Percentiles rank a stretch among this genome's conserved stretches.
Evolutionary conservation across 2,113 vertebrate species (phyloP).

Genomic region (Chaenogobius annularis): DNA sequence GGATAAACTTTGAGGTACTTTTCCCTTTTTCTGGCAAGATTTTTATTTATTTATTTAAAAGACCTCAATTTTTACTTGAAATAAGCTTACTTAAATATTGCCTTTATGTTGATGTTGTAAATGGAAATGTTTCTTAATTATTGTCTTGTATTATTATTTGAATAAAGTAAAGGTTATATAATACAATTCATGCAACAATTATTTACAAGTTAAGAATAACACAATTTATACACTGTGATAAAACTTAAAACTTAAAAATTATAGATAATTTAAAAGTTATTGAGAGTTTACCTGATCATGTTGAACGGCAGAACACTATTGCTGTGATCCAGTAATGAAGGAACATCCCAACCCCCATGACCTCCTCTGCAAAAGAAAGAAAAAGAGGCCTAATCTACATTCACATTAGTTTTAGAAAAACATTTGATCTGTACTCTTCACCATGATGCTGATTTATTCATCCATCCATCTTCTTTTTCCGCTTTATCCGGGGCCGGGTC

Average conservation of each 20-base stretch:
- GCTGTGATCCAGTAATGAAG: neutral
- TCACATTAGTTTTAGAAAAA: too few species aligned
- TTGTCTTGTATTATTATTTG: constrained; percentile 24
- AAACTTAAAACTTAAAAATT: too few species aligned
- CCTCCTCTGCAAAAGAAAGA: neutral
- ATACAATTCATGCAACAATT: neutral
- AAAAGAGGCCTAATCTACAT: neutral
- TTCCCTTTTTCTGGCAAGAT: neutral
- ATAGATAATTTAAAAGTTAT: neutral
- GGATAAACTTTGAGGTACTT: neutral
- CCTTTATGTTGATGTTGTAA: neutral
- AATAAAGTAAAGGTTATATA: constrained; percentile 22
- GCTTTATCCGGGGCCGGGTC: too few species aligned
- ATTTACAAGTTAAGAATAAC: neutral
- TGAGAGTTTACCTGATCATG: neutral
- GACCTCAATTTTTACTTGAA: constrained; percentile 4
- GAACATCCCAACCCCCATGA: neutral
- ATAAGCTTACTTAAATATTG: constrained; percentile 5
- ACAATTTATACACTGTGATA: too few species aligned
- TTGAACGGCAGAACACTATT: neutral
- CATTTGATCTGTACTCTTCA: too few species aligned
- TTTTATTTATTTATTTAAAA: neutral
- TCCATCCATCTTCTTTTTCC: too few species aligned
- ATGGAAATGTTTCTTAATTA: constrained; percentile 10
- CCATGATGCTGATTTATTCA: too few species aligned